Base-by-base conservation (phyloP, 2,797 vertebrate species). In the Glyptemys insculpta region DNA sequence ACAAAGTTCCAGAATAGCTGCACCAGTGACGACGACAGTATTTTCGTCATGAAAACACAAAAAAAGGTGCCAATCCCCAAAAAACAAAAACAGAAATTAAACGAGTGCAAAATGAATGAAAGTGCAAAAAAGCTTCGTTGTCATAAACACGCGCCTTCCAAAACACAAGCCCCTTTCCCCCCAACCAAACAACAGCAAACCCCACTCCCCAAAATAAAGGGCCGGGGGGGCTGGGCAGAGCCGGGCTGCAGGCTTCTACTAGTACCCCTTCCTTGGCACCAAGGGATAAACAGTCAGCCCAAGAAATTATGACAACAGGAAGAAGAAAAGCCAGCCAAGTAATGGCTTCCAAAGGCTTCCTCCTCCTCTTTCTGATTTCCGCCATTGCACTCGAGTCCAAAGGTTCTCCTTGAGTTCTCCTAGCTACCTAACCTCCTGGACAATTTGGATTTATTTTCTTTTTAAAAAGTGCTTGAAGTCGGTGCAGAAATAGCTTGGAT, bases 41-140 rank as follows among this genome's bases (percentile, higher is more conserved):
- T 96, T 97, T 97, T 97, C 83, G 80, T 96, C 91, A 97, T 96
- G 97, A 97, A 97, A 97, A 97, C 88, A 93, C 84, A 87, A 41
- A 92, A 65, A 96, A 95, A 96, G 85, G 91, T 14, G 83, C 50
- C 8, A 57, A 95, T 97, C 95, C 93, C 86, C 97, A 98, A 97
- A 97, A 94, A 52, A 31, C 44, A 34, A 54, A 53, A 50, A 25
- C 68, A 56, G 9, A 96, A 96, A 88, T 80, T 91, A 93, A 96
- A 92, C 50, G 54, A 98, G 97, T 97, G 97, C 96, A 95, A 98
- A 96, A 97, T 94, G 96, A 97, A 98, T 96, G 88, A 98, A 98
- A 97, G 98, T 98, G 98, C 98, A 98, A 98, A 97, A 94, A 96
- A 95, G 95, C 94, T 98, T 94, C 89, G 86, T 95, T 92, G 84